Evolutionary conservation across 2,797 vertebrate genomes (phyloP).

Genomic region (Anguilla obscura): DNA sequence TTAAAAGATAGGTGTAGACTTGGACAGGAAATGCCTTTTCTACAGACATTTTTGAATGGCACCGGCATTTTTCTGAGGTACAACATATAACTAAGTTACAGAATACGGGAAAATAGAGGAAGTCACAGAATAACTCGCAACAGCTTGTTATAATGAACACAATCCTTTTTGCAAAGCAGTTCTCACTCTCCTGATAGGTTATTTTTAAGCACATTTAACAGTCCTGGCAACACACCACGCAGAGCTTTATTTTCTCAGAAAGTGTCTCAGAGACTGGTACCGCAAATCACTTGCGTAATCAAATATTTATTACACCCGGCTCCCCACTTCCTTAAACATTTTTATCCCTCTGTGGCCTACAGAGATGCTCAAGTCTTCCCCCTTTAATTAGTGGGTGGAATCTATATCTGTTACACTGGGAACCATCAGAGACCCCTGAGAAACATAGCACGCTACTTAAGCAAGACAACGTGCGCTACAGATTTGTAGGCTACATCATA

Average conservation of each 20-base stretch:
- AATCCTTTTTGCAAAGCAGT: neutral
- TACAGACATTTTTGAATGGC: neutral
- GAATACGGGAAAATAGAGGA: neutral
- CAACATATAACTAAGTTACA: neutral
- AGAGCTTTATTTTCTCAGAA: neutral
- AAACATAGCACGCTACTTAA: constrained; percentile 27
- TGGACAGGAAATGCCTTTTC: neutral
- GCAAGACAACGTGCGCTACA: neutral
- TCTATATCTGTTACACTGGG: constrained; percentile 35
- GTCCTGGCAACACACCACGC: neutral
- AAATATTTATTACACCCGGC: constrained; percentile 20
- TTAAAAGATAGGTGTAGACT: neutral
- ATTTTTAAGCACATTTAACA: neutral
- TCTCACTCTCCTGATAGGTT: neutral
- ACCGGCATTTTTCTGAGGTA: neutral
- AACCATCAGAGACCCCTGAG: constrained; percentile 39
- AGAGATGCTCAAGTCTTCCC: constrained; percentile 34
- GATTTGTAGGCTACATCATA: neutral
- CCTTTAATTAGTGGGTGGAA: constrained; percentile 52
- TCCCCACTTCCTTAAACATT: constrained; percentile 40
- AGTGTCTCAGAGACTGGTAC: neutral
- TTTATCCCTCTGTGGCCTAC: constrained; percentile 32
- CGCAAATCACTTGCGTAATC: constrained; percentile 1
- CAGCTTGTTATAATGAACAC: neutral
- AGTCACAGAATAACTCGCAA: neutral